Conservation (phyloP, 2,797 vertebrate genomes). For the Cossypha niveicapilla region DNA sequence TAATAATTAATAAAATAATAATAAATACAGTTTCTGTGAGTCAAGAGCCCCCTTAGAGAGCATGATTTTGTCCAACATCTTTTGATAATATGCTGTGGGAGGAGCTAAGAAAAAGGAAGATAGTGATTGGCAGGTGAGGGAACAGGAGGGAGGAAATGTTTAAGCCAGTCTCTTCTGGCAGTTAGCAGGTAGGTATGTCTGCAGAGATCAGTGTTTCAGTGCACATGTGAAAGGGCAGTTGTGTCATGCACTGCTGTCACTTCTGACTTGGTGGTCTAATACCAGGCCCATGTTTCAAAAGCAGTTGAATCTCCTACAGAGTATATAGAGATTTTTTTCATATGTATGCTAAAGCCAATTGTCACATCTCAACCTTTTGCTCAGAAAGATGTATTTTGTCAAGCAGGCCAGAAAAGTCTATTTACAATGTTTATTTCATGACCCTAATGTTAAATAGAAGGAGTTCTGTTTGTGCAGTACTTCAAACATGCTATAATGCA, state of each 20-base stretch:
- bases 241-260: background rate
- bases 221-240: background rate
- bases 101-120: background rate
- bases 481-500: background rate
- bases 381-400: background rate
- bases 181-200: background rate
- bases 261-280: background rate
- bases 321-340: background rate
- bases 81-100: background rate
- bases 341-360: rapidly evolving
- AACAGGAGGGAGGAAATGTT: background rate
- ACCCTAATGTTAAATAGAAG: background rate
- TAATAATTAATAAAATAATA: background rate
- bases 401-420: background rate
- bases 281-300: background rate
- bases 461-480: background rate
- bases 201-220: background rate
- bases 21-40: background rate
- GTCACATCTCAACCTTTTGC: background rate
- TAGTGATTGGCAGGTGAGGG: rapidly evolving
- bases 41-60: background rate
- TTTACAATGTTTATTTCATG: background rate
- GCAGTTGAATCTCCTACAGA: background rate
- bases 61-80: background rate
- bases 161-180: background rate